Conservation (phyloP, 2,113 vertebrate species). For the Strix uralensis region DNA sequence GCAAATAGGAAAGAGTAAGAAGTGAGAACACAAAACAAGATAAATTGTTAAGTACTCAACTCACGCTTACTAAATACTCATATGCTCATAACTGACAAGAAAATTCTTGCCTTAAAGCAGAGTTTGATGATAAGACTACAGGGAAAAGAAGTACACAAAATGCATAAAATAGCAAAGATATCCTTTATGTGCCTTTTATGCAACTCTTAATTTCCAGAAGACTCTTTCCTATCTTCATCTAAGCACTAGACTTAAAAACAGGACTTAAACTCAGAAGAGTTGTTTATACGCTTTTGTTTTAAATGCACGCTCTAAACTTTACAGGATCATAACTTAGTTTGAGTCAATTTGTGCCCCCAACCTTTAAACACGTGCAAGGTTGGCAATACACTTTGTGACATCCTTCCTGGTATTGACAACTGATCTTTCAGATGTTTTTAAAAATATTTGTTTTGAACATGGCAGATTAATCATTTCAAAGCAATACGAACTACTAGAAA, state of each 20-base stretch:
- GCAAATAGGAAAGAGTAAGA: background rate
- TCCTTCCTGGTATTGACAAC: background rate
- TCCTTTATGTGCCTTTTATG: background rate
- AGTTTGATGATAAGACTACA: background rate
- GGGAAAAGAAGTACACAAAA: background rate
- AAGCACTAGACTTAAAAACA: background rate
- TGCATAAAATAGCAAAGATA: background rate
- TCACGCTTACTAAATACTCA: background rate
- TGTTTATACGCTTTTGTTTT: background rate
- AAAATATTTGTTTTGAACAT: background rate
- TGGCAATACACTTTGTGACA: background rate
- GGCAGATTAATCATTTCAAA: background rate
- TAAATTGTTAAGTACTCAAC: background rate
- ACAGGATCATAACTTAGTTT: background rate
- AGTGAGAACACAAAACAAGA: background rate
- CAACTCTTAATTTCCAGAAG: background rate
- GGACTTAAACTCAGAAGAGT: background rate
- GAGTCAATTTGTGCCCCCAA: background rate
- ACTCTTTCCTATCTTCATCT: background rate
- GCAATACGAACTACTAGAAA: background rate
- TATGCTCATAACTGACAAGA: background rate
- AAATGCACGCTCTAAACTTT: background rate
- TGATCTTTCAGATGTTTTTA: background rate
- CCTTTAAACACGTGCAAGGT: background rate
- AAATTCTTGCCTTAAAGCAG: background rate